A percentile compares a stretch with the other conserved stretches of the same genome.
These are phyloP conservation scores for Oikopleura albicans DNA, from an alignment of 23 tunicate genomes.

Conservation along the genomic window DNA sequence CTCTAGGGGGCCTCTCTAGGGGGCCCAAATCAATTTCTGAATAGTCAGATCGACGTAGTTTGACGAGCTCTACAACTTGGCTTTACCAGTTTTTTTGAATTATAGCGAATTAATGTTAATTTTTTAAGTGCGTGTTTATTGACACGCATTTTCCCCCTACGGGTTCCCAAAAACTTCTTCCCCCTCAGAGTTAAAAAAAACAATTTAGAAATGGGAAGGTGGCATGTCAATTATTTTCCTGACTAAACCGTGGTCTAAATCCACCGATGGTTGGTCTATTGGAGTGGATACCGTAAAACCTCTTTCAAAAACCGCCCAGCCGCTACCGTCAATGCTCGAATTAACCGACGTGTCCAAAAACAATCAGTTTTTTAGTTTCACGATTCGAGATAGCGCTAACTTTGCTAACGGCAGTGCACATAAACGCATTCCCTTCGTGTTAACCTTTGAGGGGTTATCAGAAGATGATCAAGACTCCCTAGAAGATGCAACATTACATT, in stretches of 20 bases:
- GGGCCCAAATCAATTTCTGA: no score
- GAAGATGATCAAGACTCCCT: background rate
- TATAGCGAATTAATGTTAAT: no score
- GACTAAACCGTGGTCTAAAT: background rate
- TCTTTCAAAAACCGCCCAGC: background rate
- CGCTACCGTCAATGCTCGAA: background rate
- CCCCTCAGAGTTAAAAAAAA: no score
- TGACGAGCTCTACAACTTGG: no score
- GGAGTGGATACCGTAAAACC: background rate
- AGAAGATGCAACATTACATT: background rate
- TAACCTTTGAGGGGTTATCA: background rate
- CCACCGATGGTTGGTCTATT: background rate
- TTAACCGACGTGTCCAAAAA: background rate
- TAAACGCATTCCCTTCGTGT: background rate
- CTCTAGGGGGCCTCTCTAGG: no score
- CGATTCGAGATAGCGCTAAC: no score
- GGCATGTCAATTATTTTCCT: background rate
- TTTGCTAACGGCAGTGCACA: no score
- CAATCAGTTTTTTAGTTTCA: background rate
- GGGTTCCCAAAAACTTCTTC: no score
- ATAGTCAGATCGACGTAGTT: no score
- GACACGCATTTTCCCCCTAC: no score
- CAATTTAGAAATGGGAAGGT: background rate
- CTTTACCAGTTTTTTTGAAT: no score
- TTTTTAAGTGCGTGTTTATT: no score